Evolutionary conservation across 2,888 invertebrate genomes (phyloP), one percentile per base, ranked within the genome.

Genomic region (Coecobrya sp.): DNA sequence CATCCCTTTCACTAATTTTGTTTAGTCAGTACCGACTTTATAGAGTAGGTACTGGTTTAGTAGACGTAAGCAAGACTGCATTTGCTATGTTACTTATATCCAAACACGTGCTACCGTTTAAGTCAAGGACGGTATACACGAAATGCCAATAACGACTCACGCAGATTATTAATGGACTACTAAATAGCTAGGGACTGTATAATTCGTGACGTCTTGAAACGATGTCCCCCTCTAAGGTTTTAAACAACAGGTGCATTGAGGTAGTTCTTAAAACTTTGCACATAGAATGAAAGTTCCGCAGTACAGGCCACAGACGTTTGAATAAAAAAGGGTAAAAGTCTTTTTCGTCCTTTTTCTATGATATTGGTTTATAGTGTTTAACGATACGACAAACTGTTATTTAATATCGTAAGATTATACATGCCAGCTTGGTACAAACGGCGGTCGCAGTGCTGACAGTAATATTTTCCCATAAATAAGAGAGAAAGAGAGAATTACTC

Each of bases 111-210:
- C n/a, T 55, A 70, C 70, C 68, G 68, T 68, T 68, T n/a, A n/a
- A 70, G 70, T n/a, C 42, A 5, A 70, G 42, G 22, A 42, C 36
- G n/a, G 68, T 86, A 68, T 49, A 22, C 85, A 86, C 85, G 85
- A 86, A 42, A 19, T 52, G 68, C 65, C 68, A 49, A 73, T 86
- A 86, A 22, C 73, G 68, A 73, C 73, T 86, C 86, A 70, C 86
- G 86, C 55, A 73, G 86, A 68, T 86, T 73, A 86, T 86, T 73
- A 86, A 86, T 86, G 86, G 55, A 86, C 55, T 86, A 55, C 27
- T 42, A 86, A 86, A 70, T 65, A 45, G 70, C 19, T 84, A 27
- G 70, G 42, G 42, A 36, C 42, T 70, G 7, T 70, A 70, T 42
- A 70, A 86, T 11, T 68, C 85, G 70, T 86, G 85, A 86, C 85